Percentiles rank a stretch among this genome's conserved stretches.
These are phyloP conservation scores for Troides helena DNA, from an alignment of 2,888 invertebrate genomes.

Conservation along the genomic window DNA sequence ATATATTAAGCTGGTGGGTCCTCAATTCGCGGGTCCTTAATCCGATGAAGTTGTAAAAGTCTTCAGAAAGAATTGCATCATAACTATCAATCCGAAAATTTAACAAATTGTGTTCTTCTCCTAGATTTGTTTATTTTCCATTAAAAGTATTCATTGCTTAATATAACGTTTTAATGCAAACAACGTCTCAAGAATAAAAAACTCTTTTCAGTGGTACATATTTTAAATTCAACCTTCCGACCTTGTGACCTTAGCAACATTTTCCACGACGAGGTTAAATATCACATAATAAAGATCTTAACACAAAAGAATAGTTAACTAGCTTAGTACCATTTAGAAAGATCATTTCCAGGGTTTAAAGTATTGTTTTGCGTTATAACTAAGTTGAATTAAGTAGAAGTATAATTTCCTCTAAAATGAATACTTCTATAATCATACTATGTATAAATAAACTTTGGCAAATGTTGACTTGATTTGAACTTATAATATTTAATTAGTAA, in stretches of 20 bases:
- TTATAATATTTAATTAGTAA: too few species aligned
- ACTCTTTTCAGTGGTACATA: not conserved
- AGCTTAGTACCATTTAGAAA: not conserved
- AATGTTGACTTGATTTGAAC: too few species aligned
- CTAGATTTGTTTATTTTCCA: not conserved
- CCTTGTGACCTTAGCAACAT: slow-evolving; percentile 10
- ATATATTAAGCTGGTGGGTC: too few species aligned
- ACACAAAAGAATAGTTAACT: not conserved
- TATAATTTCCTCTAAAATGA: too few species aligned
- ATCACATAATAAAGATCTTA: not conserved
- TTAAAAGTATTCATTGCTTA: slow-evolving; percentile 1
- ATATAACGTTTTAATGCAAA: slow-evolving; percentile 9
- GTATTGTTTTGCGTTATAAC: not conserved
- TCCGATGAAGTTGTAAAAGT: too few species aligned
- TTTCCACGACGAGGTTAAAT: slow-evolving; percentile 5
- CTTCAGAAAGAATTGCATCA: too few species aligned
- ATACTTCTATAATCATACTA: too few species aligned
- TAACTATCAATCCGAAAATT: too few species aligned
- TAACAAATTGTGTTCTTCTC: not conserved
- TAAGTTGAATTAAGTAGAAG: too few species aligned
- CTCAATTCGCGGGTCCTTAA: too few species aligned
- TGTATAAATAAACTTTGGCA: too few species aligned
- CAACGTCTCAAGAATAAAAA: not conserved
- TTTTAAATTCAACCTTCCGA: slow-evolving; percentile 6
- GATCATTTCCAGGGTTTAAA: not conserved